Percentiles rank a stretch among this genome's conserved stretches.
These are phyloP conservation scores for Stramonita haemastoma DNA, from an alignment of 2,888 invertebrate genomes.

Conservation along the genomic window DNA sequence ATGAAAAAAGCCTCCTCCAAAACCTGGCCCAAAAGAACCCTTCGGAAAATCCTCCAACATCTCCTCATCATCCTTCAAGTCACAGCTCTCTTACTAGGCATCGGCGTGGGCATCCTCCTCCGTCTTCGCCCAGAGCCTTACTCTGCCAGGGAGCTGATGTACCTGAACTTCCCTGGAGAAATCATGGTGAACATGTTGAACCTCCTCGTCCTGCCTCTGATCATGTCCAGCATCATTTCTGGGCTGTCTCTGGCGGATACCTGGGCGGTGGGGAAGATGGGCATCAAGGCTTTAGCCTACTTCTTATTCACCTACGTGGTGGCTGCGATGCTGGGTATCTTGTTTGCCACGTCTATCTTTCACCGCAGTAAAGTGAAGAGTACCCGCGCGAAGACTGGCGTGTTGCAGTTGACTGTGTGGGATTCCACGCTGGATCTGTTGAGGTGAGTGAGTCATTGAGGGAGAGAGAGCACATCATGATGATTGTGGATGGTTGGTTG, in stretches of 20 bases:
- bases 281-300: constrained; percentile 89
- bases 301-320: constrained; percentile 93
- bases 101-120: constrained; percentile 80
- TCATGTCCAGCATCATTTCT: constrained; percentile 82
- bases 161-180: constrained; percentile 84
- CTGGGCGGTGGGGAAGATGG: constrained; percentile 91
- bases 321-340: constrained; percentile 93
- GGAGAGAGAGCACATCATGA: not conserved
- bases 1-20: too few species aligned
- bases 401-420: constrained; percentile 20
- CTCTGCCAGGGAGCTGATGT: constrained; percentile 81
- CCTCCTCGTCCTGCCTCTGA: constrained; percentile 84
- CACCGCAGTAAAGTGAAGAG: constrained; percentile 81
- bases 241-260: constrained; percentile 92
- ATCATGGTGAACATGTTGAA: constrained; percentile 82
- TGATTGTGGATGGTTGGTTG: too few species aligned
- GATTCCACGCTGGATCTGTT: constrained; percentile 58
- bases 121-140: constrained; percentile 81
- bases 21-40: too few species aligned
- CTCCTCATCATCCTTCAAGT: constrained; percentile 81
- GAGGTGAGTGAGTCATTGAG: constrained; percentile 44
- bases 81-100: constrained; percentile 80
- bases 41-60: constrained; percentile 65
- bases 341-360: constrained; percentile 90
- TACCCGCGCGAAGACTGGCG: constrained; percentile 24